Percentiles rank a stretch among this genome's conserved stretches.
Evolutionary conservation across 2,797 vertebrate species (phyloP).

Genomic region (Balearica regulorum): DNA sequence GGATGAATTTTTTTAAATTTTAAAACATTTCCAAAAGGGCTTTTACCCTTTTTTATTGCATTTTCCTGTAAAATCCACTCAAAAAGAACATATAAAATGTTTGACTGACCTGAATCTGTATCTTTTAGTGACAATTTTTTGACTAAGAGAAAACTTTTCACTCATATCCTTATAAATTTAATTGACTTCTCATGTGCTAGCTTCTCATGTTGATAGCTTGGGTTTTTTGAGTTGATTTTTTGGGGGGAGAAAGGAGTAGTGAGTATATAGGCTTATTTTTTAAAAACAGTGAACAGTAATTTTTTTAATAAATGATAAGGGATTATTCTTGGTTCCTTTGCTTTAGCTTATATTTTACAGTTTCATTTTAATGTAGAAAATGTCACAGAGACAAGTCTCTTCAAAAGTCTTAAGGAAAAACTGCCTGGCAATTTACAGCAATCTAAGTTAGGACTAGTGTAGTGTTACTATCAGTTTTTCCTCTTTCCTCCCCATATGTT

Average conservation of each 20-base stretch:
- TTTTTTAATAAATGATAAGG: neutral
- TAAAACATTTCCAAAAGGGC: neutral
- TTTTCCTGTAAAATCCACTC: neutral
- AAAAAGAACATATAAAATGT: neutral
- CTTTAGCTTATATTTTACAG: neutral
- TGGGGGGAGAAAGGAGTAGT: neutral
- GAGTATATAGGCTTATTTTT: neutral
- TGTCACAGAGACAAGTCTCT: neutral
- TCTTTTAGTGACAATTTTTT: neutral
- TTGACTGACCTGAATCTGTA: neutral
- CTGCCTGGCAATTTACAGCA: neutral
- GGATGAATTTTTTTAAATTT: neutral
- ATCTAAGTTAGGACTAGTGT: neutral
- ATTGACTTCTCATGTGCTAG: neutral
- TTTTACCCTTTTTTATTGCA: neutral
- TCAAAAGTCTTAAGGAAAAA: neutral
- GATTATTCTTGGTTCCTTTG: neutral
- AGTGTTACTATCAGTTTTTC: neutral
- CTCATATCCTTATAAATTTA: neutral
- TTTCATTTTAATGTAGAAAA: neutral
- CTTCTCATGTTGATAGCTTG: neutral
- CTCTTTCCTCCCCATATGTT: neutral
- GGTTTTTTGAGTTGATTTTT: neutral
- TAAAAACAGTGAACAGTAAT: neutral
- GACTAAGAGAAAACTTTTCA: neutral